Percentiles rank a stretch among this genome's conserved stretches.
phyloP scores from a whole-genome alignment of 2,888 invertebrate species.

The Stegophylla sp. region DNA sequence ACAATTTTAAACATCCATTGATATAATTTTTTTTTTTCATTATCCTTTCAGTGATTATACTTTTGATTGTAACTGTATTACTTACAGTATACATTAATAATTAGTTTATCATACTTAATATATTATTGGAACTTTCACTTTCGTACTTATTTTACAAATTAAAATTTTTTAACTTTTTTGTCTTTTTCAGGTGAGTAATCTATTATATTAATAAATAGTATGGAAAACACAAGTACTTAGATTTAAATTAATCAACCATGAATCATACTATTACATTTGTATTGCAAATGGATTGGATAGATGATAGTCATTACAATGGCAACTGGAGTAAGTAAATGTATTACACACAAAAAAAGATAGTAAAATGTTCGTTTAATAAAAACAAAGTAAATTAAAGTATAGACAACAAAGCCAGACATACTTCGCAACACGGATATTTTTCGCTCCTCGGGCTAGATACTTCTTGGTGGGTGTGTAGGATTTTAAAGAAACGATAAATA shows the following conservation, averaged over 20 bases:
- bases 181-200: constrained; percentile 53
- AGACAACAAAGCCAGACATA: too few relatives aligned
- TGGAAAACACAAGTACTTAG: constrained; percentile 7
- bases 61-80: too few relatives aligned
- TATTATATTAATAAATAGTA: neutral
- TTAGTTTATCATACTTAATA: neutral
- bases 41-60: too few relatives aligned
- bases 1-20: too few relatives aligned
- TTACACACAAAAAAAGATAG: neutral
- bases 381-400: too few relatives aligned
- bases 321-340: constrained; percentile 39
- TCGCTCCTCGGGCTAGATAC: too few relatives aligned
- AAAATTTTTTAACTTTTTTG: neutral
- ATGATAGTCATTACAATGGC: constrained; percentile 4
- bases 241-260: constrained; percentile 26
- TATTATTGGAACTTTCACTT: too few relatives aligned
- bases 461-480: too few relatives aligned
- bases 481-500: too few relatives aligned
- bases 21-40: too few relatives aligned
- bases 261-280: constrained; percentile 56
- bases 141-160: neutral
- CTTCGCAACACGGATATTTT: too few relatives aligned
- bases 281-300: constrained; percentile 56
- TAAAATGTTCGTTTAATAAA: neutral
- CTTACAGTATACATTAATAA: neutral